Conservation (phyloP, 1,140 invertebrate species). For the Plodia interpunctella region DNA sequence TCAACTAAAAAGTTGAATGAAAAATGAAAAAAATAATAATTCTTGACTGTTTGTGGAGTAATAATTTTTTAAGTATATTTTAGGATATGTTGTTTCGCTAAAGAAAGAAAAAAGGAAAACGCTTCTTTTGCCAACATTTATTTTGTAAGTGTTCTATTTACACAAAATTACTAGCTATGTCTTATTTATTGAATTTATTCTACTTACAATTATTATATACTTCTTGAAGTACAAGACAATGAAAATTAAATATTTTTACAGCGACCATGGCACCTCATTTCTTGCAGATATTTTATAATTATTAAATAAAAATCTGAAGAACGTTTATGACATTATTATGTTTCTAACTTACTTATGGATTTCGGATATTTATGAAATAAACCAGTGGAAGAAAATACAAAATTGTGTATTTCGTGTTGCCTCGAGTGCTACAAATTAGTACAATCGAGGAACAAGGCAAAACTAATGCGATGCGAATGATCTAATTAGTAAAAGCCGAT, state of each 20-base stretch:
- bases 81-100: neutral
- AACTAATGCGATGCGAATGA: no score
- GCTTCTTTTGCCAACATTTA: neutral
- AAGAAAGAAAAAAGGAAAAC: neutral
- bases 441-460: no score
- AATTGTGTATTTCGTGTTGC: neutral
- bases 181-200: constrained; percentile 11
- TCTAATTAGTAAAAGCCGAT: neutral
- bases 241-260: constrained; percentile 13
- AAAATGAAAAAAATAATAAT: no score
- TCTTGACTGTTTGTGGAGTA: no score
- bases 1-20: no score
- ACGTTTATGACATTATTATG: neutral
- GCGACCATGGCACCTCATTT: constrained; percentile 13
- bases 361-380: neutral
- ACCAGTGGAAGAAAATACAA: neutral
- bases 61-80: no score
- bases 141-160: neutral
- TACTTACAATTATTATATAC: constrained; percentile 17
- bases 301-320: neutral
- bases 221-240: neutral
- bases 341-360: neutral
- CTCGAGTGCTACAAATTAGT: no score
- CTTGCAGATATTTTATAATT: constrained; percentile 10
- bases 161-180: neutral